Evolutionary conservation across 1,140 invertebrate species (phyloP).

Genomic region (Notospermus geniculatus): DNA sequence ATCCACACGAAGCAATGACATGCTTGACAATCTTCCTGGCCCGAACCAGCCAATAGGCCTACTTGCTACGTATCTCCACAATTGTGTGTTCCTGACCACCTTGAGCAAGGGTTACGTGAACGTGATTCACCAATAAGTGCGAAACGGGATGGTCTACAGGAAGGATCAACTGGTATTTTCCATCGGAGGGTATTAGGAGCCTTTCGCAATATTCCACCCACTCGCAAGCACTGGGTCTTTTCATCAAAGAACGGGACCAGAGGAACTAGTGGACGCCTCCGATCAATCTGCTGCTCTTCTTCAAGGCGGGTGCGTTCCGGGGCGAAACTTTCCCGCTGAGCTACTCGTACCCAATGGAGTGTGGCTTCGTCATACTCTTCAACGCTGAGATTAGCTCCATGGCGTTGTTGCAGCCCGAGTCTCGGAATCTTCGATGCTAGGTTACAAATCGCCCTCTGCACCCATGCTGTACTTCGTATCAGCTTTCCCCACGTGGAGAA

Average conservation of each 20-base stretch:
- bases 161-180: constrained; percentile 7
- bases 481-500: too few species aligned
- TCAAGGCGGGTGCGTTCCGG: neutral
- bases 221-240: neutral
- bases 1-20: neutral
- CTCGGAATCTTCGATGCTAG: neutral
- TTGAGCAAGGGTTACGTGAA: neutral
- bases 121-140: neutral
- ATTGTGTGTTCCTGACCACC: neutral
- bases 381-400: too few species aligned
- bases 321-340: too few species aligned
- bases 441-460: neutral
- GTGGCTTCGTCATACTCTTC: too few species aligned
- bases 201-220: neutral
- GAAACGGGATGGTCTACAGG: neutral
- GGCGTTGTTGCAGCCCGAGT: neutral
- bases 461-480: neutral
- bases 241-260: neutral
- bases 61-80: neutral
- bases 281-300: neutral
- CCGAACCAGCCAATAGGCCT: constrained; percentile 2
- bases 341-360: too few species aligned
- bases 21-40: constrained; percentile 1
- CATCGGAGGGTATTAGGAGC: neutral
- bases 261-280: neutral